Base-by-base conservation (phyloP, 2,888 invertebrate genomes). In the Seira musarum region DNA sequence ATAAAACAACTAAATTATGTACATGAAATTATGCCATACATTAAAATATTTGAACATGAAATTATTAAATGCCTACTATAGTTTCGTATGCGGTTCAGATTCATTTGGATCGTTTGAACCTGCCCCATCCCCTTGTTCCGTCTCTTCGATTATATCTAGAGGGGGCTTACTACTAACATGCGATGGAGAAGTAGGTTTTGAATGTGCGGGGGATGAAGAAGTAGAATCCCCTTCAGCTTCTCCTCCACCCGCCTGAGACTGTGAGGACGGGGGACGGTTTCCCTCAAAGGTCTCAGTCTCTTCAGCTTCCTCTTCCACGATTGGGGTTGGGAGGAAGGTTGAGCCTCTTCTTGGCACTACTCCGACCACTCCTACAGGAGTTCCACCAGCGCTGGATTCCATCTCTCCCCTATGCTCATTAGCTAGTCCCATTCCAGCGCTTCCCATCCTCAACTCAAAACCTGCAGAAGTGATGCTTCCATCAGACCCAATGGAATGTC, bases 401-500 rank as follows among this genome's bases (percentile, higher is more conserved):
- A 19, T 15, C 1, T 64, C 64, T 17, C 64, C 71, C 15, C 46
- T 13, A 19, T 13, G 8, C 5, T 3, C 22, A 22, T 3, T 15
- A 15, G 13, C 17, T 6, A 8, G 66, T 17, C 15, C 63, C 1
- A 61, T 24, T 8, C 63, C 35, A 2, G 21, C 71, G n/a, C 70
- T 70, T 22, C 67, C 64, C 22, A 72, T 72, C 24, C 73, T 68
- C 74, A 74, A 63, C 46, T 80, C 80, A 24, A 76, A 76, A 6
- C 80, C 80, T 30, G 82, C 84, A 1, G 85, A 83, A 0, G 82
- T 82, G 15, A 84, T 82, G n/a, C 81, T 82, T 30, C 77, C 81
- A 60, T 84, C 85, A 0, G 85, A 84, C 0, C 84, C 85, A 21
- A 87, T 84, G n/a, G 85, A 86, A 83, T 85, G 85, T 71, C 87